Percentiles rank a stretch among this genome's conserved stretches.
phyloP scores from a whole-genome alignment of 2,888 invertebrate genomes.

The Anorthoa munda region DNA sequence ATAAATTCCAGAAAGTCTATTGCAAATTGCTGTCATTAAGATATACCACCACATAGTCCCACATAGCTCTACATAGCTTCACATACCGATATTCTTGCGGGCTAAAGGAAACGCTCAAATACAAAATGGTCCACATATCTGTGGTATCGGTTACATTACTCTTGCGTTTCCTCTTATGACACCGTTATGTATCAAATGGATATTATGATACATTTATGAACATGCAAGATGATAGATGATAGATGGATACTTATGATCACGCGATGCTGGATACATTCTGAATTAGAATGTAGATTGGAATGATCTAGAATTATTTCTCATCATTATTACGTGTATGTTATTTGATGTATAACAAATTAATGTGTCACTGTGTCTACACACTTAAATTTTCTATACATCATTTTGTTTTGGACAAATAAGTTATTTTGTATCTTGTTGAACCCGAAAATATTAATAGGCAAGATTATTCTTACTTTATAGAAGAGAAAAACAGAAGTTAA shows the following conservation, averaged over 20 bases:
- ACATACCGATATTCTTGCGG: conserved; percentile 38
- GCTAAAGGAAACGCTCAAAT: conserved; percentile 53
- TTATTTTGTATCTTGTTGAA: too few species aligned
- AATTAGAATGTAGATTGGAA: not conserved
- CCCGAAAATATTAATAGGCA: too few species aligned
- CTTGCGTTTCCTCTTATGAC: conserved; percentile 45
- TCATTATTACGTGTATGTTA: too few species aligned
- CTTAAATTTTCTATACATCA: too few species aligned
- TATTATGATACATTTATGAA: conserved; percentile 6
- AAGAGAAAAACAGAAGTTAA: not conserved
- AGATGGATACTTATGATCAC: not conserved
- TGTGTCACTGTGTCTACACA: too few species aligned
- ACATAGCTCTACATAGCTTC: conserved; percentile 13
- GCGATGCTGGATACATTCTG: not conserved
- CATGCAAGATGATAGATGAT: not conserved
- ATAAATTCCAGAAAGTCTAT: not conserved
- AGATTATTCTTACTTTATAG: too few species aligned
- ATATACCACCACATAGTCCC: conserved; percentile 11
- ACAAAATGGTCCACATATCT: conserved; percentile 59
- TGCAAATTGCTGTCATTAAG: conserved; percentile 31
- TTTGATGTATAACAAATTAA: not conserved
- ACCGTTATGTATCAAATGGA: conserved; percentile 40
- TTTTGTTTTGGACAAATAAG: not conserved
- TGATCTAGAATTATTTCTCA: not conserved
- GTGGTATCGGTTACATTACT: conserved; percentile 57